Conservation (phyloP, 1,140 invertebrate genomes). For the Bemisia tabaci region DNA sequence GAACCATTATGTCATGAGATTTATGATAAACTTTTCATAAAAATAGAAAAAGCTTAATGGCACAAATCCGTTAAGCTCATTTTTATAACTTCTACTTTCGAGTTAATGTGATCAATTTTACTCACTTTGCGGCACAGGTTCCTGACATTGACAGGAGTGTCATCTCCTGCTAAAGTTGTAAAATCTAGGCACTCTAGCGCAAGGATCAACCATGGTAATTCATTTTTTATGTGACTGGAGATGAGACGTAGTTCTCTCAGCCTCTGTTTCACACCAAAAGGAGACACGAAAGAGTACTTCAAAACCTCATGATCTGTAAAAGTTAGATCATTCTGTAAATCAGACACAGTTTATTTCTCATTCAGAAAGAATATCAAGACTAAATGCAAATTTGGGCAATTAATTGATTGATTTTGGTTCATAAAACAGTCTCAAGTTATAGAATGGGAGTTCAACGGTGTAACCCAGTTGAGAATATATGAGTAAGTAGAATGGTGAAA, state of each 20-base stretch:
- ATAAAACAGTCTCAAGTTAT: no score
- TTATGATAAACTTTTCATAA: not conserved
- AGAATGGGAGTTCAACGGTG: no score
- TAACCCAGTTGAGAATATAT: no score
- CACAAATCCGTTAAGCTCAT: no score
- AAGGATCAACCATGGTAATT: not conserved
- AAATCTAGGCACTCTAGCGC: not conserved
- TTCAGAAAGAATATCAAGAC: no score
- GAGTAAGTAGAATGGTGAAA: no score
- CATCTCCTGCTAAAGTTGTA: not conserved
- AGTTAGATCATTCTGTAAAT: no score
- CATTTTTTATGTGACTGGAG: not conserved
- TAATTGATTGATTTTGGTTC: no score
- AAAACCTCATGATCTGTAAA: not conserved
- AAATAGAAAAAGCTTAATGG: not conserved
- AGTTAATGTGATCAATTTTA: not conserved
- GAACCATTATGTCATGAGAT: not conserved
- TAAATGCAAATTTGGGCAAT: no score
- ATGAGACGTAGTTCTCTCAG: not conserved
- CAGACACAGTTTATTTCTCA: not conserved
- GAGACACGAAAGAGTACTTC: not conserved
- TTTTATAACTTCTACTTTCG: not conserved
- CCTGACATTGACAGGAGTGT: not conserved
- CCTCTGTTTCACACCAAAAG: not conserved
- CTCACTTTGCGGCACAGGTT: not conserved